Base-by-base conservation (phyloP, 2,113 vertebrate species). In the Silurus meridionalis region DNA sequence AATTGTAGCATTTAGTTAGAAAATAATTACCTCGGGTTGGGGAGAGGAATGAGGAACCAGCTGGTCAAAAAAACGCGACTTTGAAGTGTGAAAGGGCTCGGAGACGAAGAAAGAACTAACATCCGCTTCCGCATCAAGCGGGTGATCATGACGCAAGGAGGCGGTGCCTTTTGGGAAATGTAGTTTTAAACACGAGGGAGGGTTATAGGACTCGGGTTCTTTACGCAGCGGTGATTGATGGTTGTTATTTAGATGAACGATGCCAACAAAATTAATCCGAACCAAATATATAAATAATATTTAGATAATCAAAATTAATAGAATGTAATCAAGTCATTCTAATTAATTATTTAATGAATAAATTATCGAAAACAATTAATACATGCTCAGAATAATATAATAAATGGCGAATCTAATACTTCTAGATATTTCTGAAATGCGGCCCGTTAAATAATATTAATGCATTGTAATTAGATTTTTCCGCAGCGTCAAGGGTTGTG, bases 51-150 rank as follows among this genome's bases (percentile, higher is more conserved):
- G 25, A 9, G 15, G 6, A 10, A 21, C 19, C 23, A 78, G 37
- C 2, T 19, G 14, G 11, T 48, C 37, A 79, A 11, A 86, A 86
- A 90, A 88, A 88, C 58, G 48, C 4, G 61, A 64, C 58, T 85
- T 86, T 86, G 83, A 88, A 75, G 25, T 83, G 50, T 74, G 88
- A 87, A 88, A 88, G 81, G 89, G 89, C 80, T 83, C 78, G 74
- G 48, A 57, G 82, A 58, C 60, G 82, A 61, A 60, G 61, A 66
- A 85, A 78, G 46, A 84, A 77, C 87, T 79, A 82, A 78, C 87
- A 85, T 88, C 90, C 88, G 88, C 88, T 90, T 90, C 86, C 90
- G 81, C 61, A 61, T 84, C 46, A 86, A 61, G 66, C 19, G 53
- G 63, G 46, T 50, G 21, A 53, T 37, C 4, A 15, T 86, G 82